A percentile compares a stretch with the other conserved stretches of the same genome.
phyloP scores from a whole-genome alignment of 2,797 vertebrate genomes.

The Aldrovandia affinis region DNA sequence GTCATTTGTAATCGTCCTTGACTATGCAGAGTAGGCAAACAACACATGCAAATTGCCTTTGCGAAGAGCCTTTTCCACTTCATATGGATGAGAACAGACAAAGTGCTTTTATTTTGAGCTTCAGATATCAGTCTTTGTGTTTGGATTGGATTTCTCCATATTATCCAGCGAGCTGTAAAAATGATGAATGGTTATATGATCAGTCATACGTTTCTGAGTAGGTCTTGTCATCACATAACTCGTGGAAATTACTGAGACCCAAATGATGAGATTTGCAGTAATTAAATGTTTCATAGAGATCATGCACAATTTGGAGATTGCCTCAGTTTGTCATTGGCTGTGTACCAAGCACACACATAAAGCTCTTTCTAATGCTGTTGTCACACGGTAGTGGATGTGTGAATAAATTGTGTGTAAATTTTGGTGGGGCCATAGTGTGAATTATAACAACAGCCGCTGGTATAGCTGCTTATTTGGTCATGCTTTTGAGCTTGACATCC shows the following conservation, averaged over 20 bases:
- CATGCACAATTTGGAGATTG: conserved; percentile 14
- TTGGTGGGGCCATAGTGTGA: background rate
- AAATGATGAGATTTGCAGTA: background rate
- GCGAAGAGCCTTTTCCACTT: conserved; percentile 53
- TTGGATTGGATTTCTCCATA: conserved; percentile 44
- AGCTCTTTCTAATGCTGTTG: background rate
- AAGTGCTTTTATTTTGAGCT: conserved; percentile 45
- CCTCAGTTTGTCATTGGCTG: background rate
- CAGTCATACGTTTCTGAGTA: background rate
- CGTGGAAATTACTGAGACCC: background rate
- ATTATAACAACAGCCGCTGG: background rate
- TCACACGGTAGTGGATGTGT: background rate
- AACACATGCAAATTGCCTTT: conserved; percentile 60
- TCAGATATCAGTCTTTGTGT: conserved; percentile 41
- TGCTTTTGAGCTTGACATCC: conserved; percentile 32
- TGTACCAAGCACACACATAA: background rate
- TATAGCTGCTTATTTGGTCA: background rate
- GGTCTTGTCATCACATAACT: background rate
- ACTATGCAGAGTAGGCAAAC: conserved; percentile 67
- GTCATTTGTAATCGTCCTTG: conserved; percentile 67
- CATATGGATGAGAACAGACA: conserved; percentile 41
- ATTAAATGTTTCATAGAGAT: conserved; percentile 11
- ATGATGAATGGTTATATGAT: background rate
- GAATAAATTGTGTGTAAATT: background rate
- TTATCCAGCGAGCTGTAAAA: background rate